Base-by-base conservation (phyloP, 2,888 invertebrate species). In the Nemotelus nigrinus region DNA sequence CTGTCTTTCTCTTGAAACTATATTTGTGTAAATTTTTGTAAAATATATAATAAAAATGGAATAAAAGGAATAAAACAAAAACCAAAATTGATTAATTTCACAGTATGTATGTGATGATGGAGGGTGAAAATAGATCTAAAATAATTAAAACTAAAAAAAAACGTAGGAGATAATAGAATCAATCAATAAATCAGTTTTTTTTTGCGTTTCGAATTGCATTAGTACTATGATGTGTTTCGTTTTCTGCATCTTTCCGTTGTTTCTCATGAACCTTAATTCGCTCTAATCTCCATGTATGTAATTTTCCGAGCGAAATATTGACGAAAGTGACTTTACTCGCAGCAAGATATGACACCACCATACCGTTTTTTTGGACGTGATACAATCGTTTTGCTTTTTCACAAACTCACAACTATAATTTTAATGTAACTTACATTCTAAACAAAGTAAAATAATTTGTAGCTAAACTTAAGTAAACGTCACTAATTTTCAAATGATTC, bases 1-100 rank as follows among this genome's bases (percentile, higher is more conserved):
- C 76, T 72, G 41, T 68, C 78, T 75, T 75, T 78, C 77, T 78
- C 78, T 79, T 78, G 77, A 68, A 76, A 77, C 77, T 78, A 80
- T 80, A 81, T 81, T 81, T 81, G 81, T 81, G 81, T 81, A 81
- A 79, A 81, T 81, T 81, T 81, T 81, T 81, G 81, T 81, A 81
- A 81, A 79, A 81, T 80, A 81, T 79, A 79, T 78, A 78, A 79
- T 70, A 71, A 72, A 78, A 77, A 78, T 76, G 71, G 48, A 70
- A 77, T 53, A 70, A 70, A 77, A 71, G 48, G 70, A 77, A 77
- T 76, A 65, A 76, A 65, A 53, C 53, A 65, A 76, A 25, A 76
- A 74, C 74, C 72, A 47, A 74, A 74, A 74, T 74, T 63, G 74
- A 74, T 74, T 74, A 74, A 74, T 74, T 74, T 74, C 74, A 74